Evolutionary conservation across 1,140 invertebrate species (phyloP).

Genomic region (Eurosta solidaginis): DNA sequence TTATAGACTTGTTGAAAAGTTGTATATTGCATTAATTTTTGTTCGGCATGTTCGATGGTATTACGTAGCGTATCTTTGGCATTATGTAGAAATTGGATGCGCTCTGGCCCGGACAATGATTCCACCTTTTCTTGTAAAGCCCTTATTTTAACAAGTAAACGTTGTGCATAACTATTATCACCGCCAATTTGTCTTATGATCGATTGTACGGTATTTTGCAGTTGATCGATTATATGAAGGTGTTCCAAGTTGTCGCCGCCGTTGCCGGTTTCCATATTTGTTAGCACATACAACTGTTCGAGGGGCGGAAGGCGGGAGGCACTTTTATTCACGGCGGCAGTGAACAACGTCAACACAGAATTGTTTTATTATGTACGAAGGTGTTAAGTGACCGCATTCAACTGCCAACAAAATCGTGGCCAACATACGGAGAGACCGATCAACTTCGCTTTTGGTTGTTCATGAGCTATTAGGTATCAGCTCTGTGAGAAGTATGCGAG

Average conservation of each 20-base stretch:
- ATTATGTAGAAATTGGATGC: constrained; percentile 43
- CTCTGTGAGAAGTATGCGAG: too few species aligned
- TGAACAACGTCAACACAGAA: background rate
- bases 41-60: constrained; percentile 45
- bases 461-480: too few species aligned
- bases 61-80: constrained; percentile 49
- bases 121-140: constrained; percentile 47
- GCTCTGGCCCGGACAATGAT: constrained; percentile 42
- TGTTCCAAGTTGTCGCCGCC: constrained; percentile 1
- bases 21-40: constrained; percentile 44
- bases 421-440: background rate
- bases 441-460: background rate
- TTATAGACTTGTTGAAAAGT: constrained; percentile 47
- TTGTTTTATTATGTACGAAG: background rate
- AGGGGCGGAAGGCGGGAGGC: too few species aligned
- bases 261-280: constrained; percentile 6
- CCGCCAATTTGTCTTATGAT: constrained; percentile 50
- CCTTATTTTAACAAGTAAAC: constrained; percentile 44
- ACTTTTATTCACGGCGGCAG: background rate
- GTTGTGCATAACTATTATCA: constrained; percentile 46
- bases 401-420: background rate
- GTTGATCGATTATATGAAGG: constrained; percentile 42
- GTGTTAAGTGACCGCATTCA: background rate
- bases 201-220: constrained; percentile 45
- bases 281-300: too few species aligned